Percentiles rank a stretch among this genome's conserved stretches.
These are phyloP conservation scores for Sphenopsis melanotis DNA, from an alignment of 2,797 vertebrate genomes.

Conservation along the genomic window DNA sequence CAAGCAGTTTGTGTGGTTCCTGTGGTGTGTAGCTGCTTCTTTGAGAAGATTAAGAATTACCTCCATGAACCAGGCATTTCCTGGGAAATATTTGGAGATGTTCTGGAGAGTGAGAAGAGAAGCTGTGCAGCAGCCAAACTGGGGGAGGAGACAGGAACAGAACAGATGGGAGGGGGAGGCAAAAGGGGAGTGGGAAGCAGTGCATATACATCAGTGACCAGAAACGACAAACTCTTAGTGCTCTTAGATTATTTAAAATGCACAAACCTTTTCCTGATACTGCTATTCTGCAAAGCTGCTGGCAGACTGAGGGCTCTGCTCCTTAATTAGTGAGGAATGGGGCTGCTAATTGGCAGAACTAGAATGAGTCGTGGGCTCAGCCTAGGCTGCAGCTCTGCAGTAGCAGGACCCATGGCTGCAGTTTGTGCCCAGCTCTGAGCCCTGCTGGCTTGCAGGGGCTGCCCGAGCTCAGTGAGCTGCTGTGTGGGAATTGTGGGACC, in stretches of 20 bases:
- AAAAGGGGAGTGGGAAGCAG: not conserved
- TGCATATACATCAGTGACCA: slow-evolving; percentile 36
- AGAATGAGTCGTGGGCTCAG: slow-evolving; percentile 4
- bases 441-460: not conserved
- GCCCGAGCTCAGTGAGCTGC: not conserved
- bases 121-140: not conserved
- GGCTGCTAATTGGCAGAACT: slow-evolving; percentile 17
- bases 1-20: not conserved
- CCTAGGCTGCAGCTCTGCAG: not conserved
- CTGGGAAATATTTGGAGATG: not conserved
- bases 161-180: slow-evolving; percentile 50
- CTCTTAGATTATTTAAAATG: not conserved
- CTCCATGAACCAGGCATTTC: not conserved
- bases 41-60: not conserved
- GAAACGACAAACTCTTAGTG: not conserved
- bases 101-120: not conserved
- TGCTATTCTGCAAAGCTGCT: slow-evolving; percentile 6
- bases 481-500: not conserved
- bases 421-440: not conserved
- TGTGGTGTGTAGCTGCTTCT: not conserved
- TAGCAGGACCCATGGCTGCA: not conserved
- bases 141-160: slow-evolving; percentile 14
- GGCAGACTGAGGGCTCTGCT: not conserved
- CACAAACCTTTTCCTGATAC: slow-evolving; percentile 1
- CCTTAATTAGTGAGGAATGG: slow-evolving; percentile 22